phyloP scores from a whole-genome alignment of 2,888 invertebrate genomes.

The Congeria kusceri region DNA sequence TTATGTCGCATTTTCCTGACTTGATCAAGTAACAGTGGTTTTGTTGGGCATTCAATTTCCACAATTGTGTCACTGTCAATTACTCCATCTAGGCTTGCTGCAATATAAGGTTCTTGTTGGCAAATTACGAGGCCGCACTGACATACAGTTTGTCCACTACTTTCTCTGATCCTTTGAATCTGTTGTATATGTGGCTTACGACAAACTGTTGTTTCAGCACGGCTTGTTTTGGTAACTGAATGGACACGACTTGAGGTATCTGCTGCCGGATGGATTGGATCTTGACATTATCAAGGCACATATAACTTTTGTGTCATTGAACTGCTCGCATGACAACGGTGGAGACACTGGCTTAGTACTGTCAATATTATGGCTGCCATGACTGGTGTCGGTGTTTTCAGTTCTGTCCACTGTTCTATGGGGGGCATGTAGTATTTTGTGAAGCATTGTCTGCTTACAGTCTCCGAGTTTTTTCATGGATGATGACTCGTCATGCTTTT shows the following conservation, averaged over 20 bases:
- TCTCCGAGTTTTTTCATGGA: no score
- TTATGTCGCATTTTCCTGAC: slow-evolving; percentile 35
- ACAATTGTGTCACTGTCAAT: slow-evolving; percentile 18
- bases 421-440: no score
- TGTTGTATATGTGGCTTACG: slow-evolving; percentile 11
- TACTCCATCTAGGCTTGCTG: slow-evolving; percentile 39
- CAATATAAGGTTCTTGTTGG: slow-evolving; percentile 25
- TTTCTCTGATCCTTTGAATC: slow-evolving; percentile 28
- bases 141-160: slow-evolving; percentile 9
- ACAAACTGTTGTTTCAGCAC: slow-evolving; percentile 34
- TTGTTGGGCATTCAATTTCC: slow-evolving; percentile 40
- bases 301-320: no score
- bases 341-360: slow-evolving; percentile 1
- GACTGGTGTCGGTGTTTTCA: no score
- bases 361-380: background rate
- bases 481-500: no score
- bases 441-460: no score
- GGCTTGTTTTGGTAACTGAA: slow-evolving; percentile 9
- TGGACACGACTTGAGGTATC: slow-evolving; percentile 15
- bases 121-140: slow-evolving; percentile 10
- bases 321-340: no score
- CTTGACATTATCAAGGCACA: slow-evolving; percentile 8
- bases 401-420: no score
- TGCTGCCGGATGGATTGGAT: background rate
- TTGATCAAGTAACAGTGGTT: background rate